A percentile compares a stretch with the other conserved stretches of the same genome.
Evolutionary conservation across 2,113 vertebrate species (phyloP).

Genomic region (Thalassoma bifasciatum): DNA sequence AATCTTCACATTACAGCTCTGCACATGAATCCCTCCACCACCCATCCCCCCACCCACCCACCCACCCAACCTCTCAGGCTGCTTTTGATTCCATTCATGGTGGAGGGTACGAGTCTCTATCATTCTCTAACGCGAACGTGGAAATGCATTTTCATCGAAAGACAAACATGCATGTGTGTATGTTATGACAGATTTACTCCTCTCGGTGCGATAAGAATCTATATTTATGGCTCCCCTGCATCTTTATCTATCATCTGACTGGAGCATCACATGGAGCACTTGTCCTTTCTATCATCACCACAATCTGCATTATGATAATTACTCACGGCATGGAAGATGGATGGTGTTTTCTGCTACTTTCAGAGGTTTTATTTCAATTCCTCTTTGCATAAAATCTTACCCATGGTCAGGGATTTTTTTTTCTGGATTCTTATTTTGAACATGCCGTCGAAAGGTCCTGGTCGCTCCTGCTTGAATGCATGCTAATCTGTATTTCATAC

Average conservation of each 20-base stretch:
- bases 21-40: slow-evolving; percentile 70
- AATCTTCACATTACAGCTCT: slow-evolving; percentile 62
- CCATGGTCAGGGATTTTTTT: slow-evolving; percentile 68
- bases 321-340: slow-evolving; percentile 58
- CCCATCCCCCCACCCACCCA: slow-evolving; percentile 75
- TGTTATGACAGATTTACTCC: not conserved
- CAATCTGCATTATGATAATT: slow-evolving; percentile 66
- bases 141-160: slow-evolving; percentile 20
- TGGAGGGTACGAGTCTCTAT: slow-evolving; percentile 38
- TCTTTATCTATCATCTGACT: not conserved
- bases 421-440: slow-evolving; percentile 55
- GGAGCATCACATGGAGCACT: slow-evolving; percentile 8
- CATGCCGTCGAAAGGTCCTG: slow-evolving; percentile 56
- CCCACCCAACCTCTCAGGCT: slow-evolving; percentile 57
- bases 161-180: slow-evolving; percentile 18
- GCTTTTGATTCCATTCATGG: slow-evolving; percentile 58
- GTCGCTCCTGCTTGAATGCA: slow-evolving; percentile 50
- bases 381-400: slow-evolving; percentile 57
- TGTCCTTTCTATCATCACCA: slow-evolving; percentile 64
- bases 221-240: not conserved
- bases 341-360: slow-evolving; percentile 64
- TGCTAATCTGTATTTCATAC: slow-evolving; percentile 76
- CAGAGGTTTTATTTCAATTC: slow-evolving; percentile 61
- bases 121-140: slow-evolving; percentile 15
- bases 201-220: not conserved